A percentile compares a stretch with the other conserved stretches of the same genome.
Conservation (phyloP, 2,888 invertebrate species). For the Lasioglossum figueresi region DNA sequence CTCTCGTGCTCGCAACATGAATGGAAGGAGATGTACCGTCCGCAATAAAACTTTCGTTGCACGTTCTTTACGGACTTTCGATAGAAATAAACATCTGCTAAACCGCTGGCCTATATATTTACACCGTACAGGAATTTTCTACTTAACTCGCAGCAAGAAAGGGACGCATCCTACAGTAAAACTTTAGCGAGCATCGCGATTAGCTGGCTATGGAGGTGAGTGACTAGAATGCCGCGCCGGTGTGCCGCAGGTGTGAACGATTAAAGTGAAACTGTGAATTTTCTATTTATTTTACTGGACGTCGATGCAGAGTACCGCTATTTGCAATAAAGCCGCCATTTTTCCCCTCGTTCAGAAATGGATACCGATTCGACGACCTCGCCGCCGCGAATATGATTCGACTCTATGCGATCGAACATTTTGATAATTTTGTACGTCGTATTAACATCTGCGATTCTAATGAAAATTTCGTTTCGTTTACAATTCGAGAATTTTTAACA, state of each 20-base stretch:
- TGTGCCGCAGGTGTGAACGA: slow-evolving; percentile 32
- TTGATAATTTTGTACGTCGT: not conserved
- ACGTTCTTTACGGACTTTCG: slow-evolving; percentile 3
- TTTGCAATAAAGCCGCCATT: not conserved
- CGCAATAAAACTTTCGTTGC: slow-evolving; percentile 22
- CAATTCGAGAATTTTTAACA: not conserved
- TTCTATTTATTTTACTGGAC: slow-evolving; percentile 12
- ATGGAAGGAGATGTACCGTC: not conserved
- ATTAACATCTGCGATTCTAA: too few species aligned
- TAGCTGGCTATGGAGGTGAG: slow-evolving; percentile 6
- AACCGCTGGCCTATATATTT: slow-evolving; percentile 24
- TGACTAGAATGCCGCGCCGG: slow-evolving; percentile 4
- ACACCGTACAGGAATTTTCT: slow-evolving; percentile 31
- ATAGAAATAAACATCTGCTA: slow-evolving; percentile 30
- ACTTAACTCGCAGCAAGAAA: slow-evolving; percentile 12
- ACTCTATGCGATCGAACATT: not conserved
- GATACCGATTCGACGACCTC: not conserved
- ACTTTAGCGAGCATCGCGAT: slow-evolving; percentile 11
- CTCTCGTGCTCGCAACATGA: not conserved
- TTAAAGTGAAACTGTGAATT: slow-evolving; percentile 36
- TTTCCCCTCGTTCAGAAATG: not conserved
- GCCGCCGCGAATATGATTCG: not conserved
- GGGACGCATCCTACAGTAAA: slow-evolving; percentile 19
- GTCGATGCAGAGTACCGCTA: not conserved
- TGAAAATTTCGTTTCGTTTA: not conserved